Evolutionary conservation across 2,888 invertebrate species (phyloP), one percentile per base, ranked within the genome.

Genomic region (Tinea semifulvella): DNA sequence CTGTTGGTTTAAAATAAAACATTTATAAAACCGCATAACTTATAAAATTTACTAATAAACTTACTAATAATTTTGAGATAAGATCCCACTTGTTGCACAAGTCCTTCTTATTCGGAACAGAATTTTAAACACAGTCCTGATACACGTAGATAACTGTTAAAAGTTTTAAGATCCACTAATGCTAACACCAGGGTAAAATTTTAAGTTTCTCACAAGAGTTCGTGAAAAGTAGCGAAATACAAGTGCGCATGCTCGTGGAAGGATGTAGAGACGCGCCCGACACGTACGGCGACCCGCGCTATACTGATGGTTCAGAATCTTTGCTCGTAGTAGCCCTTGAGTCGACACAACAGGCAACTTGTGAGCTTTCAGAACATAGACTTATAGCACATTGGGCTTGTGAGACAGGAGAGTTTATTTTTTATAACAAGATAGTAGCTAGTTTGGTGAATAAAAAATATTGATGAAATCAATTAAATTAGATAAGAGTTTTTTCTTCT

Each of bases 261-360:
- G 14, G 10, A 19, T 31, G 11, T 13, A n/a, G 17, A 2, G 20
- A 27, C 13, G 60, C 77, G 79, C 68, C 73, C 72, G 68, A 61
- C 58, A 66, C 48, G 64, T 53, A 46, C 62, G 65, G 70, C 65
- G 68, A 62, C 66, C 64, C 68, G 66, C 64, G 65, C 65, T 61
- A 65, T 61, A 79, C 79, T 79, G 79, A 72, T 63, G 52, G 53
- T 52, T 57, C 68, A 75, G 77, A 75, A 76, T 76, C 73, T 77
- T 77, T 70, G 64, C 65, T 61, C 57, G 65, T 47, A 65, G 68
- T 66, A 63, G 65, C 68, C 65, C 70, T 68, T 64, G 56, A 65
- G 22, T 61, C 68, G 67, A 72, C 65, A 74, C 66, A 74, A 72
- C 65, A 74, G 55, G 55, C 71, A 71, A 73, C 69, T 72, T 68